Base-by-base conservation (phyloP, 2,888 invertebrate species). In the Polia nebulosa region DNA sequence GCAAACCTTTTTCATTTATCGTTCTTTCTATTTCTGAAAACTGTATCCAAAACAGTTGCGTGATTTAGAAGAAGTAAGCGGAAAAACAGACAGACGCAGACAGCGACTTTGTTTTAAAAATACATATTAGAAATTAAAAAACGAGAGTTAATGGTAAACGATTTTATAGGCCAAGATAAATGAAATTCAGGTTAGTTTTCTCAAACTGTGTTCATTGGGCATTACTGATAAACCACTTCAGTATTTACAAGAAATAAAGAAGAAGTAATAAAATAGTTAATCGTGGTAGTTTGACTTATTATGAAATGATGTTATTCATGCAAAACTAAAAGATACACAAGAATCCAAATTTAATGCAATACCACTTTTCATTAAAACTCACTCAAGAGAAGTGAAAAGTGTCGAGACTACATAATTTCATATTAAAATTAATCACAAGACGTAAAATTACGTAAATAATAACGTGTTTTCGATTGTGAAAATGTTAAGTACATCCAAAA, bases 401-500 rank as follows among this genome's bases (percentile, higher is more conserved):
- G 56, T 51, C 60, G 68, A 36, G 11, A 49, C 47, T 36, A 52
- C 20, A 66, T 34, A 66, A 55, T 60, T 27, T 41, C n/a, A 13
- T 25, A 39, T 66, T 62, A 61, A 73, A 71, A 72, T 60, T 58
- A 68, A 77, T 80, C 61, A 72, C 69, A 45, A 20, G 52, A 22
- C n/a, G 51, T 36, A 32, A 67, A 72, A 74, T 75, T 70, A 68
- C 58, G 45, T 70, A 53, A 73, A 80, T 78, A 78, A 78, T 70
- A 67, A 73, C 56, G 39, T 75, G 66, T 69, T 72, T 57, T 71
- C 44, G 29, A 75, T 58, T 61, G 68, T 67, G 64, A 72, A 72
- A 81, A 76, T 65, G 71, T 76, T 74, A 83, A 81, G 68, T 72
- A 75, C 66, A 63, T 63, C 56, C 64, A 74, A 79, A 83, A 74